phyloP scores from a whole-genome alignment of 2,113 vertebrate species.

The Halichoeres trimaculatus region DNA sequence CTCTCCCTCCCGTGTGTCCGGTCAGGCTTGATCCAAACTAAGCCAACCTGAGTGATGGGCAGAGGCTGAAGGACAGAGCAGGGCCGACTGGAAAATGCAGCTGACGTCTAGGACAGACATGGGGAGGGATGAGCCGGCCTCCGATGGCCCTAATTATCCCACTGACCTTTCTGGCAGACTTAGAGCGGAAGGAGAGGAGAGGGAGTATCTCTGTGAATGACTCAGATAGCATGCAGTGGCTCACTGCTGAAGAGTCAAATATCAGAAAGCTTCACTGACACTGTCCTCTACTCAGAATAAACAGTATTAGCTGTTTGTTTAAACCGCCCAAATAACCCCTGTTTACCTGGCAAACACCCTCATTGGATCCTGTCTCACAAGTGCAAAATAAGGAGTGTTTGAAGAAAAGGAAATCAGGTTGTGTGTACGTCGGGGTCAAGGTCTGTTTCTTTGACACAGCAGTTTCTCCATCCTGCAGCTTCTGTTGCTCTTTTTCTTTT shows the following conservation, averaged over 20 bases:
- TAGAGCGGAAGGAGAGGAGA: constrained; percentile 13
- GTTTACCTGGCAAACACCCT: not conserved
- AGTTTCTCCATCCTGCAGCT: not conserved
- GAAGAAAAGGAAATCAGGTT: not conserved
- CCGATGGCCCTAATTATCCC: constrained; percentile 55
- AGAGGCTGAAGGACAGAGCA: constrained; percentile 31
- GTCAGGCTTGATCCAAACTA: constrained; percentile 16
- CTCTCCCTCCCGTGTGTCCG: constrained; percentile 3
- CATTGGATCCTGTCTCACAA: not conserved
- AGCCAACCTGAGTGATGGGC: constrained; percentile 38
- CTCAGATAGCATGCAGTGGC: constrained; percentile 22
- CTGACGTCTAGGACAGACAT: constrained; percentile 22
- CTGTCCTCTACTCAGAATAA: not conserved
- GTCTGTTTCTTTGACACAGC: not conserved
- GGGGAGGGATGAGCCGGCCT: constrained; percentile 27
- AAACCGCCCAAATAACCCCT: not conserved
- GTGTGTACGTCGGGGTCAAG: not conserved
- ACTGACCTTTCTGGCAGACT: constrained; percentile 56
- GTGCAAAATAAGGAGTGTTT: not conserved
- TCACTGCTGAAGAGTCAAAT: constrained; percentile 15
- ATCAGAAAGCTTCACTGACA: not conserved
- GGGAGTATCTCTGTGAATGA: constrained; percentile 25
- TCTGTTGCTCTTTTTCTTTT: not conserved
- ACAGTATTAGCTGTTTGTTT: not conserved
- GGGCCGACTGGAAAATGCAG: constrained; percentile 28